Conservation (phyloP, 2,113 vertebrate genomes). For the Castor canadensis region DNA sequence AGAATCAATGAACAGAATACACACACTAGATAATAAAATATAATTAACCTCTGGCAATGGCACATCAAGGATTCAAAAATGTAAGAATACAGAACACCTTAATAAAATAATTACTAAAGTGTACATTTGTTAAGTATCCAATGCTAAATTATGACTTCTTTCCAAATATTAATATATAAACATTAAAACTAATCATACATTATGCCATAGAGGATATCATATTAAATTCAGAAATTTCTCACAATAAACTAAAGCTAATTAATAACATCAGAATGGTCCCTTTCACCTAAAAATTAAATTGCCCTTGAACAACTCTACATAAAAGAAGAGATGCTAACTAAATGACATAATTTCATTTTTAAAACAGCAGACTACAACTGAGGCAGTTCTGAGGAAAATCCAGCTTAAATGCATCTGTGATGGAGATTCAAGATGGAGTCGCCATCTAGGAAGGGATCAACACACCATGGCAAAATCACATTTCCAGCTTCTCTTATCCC, state of each 20-base stretch:
- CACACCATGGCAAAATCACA: too few species aligned
- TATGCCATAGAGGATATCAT: not conserved
- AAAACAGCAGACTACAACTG: not conserved
- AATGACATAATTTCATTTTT: not conserved
- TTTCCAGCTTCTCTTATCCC: too few species aligned
- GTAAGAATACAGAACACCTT: not conserved
- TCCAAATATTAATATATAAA: not conserved
- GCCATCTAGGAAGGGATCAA: too few species aligned
- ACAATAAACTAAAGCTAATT: not conserved
- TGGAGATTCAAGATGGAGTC: not conserved
- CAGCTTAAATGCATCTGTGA: not conserved
- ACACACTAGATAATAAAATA: too few species aligned
- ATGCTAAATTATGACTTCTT: not conserved
- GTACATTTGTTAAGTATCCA: constrained; percentile 6
- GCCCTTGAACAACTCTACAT: not conserved
- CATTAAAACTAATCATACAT: not conserved
- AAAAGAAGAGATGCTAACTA: not conserved
- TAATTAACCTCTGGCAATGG: not conserved
- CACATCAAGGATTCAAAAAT: not conserved
- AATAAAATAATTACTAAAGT: not conserved
- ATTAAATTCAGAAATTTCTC: constrained; percentile 19
- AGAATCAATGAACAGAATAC: not conserved
- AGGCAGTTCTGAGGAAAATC: not conserved
- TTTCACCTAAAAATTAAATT: not conserved
- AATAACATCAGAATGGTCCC: not conserved